phyloP scores from a whole-genome alignment of 2,888 invertebrate genomes.

The Hypena proboscidalis region DNA sequence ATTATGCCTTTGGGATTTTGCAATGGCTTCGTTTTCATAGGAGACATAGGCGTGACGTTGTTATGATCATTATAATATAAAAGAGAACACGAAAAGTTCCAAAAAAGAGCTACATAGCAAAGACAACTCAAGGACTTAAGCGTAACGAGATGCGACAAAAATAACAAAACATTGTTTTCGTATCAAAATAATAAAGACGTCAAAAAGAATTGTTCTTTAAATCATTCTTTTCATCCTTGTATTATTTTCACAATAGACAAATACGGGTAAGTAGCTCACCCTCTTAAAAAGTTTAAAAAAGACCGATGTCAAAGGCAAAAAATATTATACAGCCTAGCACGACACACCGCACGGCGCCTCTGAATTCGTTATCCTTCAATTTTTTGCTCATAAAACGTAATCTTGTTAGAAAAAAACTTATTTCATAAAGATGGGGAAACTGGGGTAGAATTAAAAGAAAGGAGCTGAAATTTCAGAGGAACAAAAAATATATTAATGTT shows the following conservation, averaged over 20 bases:
- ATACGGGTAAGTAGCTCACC: constrained; percentile 60
- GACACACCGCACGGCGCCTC: constrained; percentile 49
- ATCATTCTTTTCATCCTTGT: constrained; percentile 20
- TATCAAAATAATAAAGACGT: constrained; percentile 10
- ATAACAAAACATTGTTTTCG: constrained; percentile 2
- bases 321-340: constrained; percentile 37
- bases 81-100: no score
- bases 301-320: constrained; percentile 42
- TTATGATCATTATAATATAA: no score
- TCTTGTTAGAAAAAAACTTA: constrained; percentile 81
- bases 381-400: constrained; percentile 79
- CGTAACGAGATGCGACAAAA: constrained; percentile 1
- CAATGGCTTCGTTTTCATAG: no score
- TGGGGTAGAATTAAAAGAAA: constrained; percentile 69
- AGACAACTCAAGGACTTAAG: no score
- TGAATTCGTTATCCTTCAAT: constrained; percentile 79
- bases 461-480: constrained; percentile 48
- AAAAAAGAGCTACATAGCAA: no score
- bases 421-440: constrained; percentile 72
- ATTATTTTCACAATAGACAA: constrained; percentile 46
- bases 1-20: no score
- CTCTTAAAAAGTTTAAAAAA: constrained; percentile 56
- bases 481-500: constrained; percentile 63
- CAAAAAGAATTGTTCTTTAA: constrained; percentile 26
- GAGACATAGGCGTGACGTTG: no score